phyloP scores from a whole-genome alignment of 2,888 invertebrate genomes.

The Scaptomyza polygonia region DNA sequence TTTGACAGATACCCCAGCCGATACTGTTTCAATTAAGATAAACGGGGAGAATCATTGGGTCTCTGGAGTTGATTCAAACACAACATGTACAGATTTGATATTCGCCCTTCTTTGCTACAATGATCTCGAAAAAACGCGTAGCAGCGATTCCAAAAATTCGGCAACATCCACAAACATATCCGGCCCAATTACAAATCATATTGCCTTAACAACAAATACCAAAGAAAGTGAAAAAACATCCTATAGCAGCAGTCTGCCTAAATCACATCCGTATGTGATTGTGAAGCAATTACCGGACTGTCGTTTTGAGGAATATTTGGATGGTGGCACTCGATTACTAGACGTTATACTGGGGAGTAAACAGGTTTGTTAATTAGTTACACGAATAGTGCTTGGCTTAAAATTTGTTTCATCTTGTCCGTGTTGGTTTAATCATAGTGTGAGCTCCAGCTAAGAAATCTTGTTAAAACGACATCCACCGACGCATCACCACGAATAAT shows the following conservation, averaged over 20 bases:
- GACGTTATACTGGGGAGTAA: constrained; percentile 70
- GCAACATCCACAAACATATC: constrained; percentile 8
- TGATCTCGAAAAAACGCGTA: constrained; percentile 47
- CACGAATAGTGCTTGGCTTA: neutral
- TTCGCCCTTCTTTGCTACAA: constrained; percentile 88
- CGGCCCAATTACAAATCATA: constrained; percentile 34
- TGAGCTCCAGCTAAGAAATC: constrained; percentile 79
- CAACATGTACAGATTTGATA: constrained; percentile 92
- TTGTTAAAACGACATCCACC: constrained; percentile 48
- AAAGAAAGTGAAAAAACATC: constrained; percentile 45
- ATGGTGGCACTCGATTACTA: constrained; percentile 75
- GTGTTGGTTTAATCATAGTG: constrained; percentile 61
- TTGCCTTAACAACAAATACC: constrained; percentile 63
- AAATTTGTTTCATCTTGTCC: neutral
- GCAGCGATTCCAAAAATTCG: constrained; percentile 32
- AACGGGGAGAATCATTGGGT: constrained; percentile 92
- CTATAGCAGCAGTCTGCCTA: constrained; percentile 15
- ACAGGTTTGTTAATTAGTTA: constrained; percentile 45
- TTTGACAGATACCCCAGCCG: constrained; percentile 81
- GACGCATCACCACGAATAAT: constrained; percentile 16
- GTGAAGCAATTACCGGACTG: constrained; percentile 70
- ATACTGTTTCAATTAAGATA: constrained; percentile 91
- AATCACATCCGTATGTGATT: constrained; percentile 68
- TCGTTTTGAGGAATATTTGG: constrained; percentile 79
- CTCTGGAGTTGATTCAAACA: constrained; percentile 90